Evolutionary conservation across 1,140 invertebrate species (phyloP).

Genomic region (Atta colombica): DNA sequence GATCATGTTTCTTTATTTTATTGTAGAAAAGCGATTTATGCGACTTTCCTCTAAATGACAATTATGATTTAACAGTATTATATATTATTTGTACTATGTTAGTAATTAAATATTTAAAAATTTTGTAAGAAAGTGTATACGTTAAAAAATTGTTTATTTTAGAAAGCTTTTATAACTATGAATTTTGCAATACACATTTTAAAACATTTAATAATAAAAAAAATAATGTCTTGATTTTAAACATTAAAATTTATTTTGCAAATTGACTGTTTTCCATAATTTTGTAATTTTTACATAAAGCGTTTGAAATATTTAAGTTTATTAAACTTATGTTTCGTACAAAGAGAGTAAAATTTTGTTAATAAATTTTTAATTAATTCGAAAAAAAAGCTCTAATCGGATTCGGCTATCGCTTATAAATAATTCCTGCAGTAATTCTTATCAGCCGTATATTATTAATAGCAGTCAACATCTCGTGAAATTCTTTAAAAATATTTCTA

Average conservation of each 20-base stretch:
- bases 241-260: background rate
- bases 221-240: background rate
- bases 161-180: background rate
- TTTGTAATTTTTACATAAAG: background rate
- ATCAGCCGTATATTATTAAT: slow-evolving; percentile 8
- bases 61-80: background rate
- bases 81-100: background rate
- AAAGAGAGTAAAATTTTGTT: background rate
- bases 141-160: background rate
- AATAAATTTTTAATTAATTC: background rate
- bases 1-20: background rate
- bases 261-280: background rate
- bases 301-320: background rate
- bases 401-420: background rate
- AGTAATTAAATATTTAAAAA: background rate
- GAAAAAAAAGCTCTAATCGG: background rate
- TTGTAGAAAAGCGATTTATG: background rate
- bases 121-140: background rate
- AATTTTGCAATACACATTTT: background rate
- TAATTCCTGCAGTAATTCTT: slow-evolving; percentile 5
- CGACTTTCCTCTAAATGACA: background rate
- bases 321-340: background rate
- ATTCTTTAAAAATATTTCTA: slow-evolving; percentile 22
- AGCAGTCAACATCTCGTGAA: background rate
- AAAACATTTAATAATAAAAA: background rate